These are phyloP conservation scores for Frankliniella intonsa DNA, from an alignment of 2,888 invertebrate genomes.

Conservation along the genomic window DNA sequence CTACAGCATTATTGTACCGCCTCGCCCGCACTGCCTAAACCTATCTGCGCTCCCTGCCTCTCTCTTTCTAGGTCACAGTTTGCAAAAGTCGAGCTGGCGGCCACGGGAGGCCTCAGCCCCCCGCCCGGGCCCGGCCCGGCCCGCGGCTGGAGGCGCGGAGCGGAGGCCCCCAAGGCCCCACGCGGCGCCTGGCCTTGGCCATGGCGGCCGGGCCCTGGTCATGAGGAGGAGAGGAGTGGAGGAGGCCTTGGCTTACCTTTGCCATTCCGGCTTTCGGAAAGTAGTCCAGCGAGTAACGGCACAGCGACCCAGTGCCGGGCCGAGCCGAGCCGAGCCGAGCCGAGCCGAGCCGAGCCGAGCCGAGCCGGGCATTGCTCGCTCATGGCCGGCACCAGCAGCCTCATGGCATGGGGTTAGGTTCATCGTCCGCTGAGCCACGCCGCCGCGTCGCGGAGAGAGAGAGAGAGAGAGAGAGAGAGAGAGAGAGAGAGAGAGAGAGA, in stretches of 20 bases:
- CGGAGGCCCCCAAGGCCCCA: background rate
- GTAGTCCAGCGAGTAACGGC: slow-evolving; percentile 19
- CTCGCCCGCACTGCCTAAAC: too few species aligned
- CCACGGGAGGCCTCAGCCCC: too few species aligned
- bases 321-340: background rate
- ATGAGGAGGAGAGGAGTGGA: background rate
- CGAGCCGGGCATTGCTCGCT: too few species aligned
- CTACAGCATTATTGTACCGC: too few species aligned
- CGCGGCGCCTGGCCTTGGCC: too few species aligned
- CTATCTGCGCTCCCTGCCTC: too few species aligned
- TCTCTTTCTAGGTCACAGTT: too few species aligned
- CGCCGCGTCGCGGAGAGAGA: background rate
- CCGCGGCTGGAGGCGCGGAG: too few species aligned
- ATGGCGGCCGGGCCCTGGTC: background rate
- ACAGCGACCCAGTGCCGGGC: slow-evolving; percentile 14
- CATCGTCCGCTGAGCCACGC: background rate
- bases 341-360: background rate
- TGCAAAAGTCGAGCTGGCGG: too few species aligned
- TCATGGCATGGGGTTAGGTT: background rate
- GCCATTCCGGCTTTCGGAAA: slow-evolving; percentile 24
- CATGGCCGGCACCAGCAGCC: too few species aligned
- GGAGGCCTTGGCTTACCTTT: background rate
- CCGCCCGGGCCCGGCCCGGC: background rate
- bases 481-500: background rate
- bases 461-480: background rate